phyloP scores from a whole-genome alignment of 2,888 invertebrate species.

The Epicampocera succincta region DNA sequence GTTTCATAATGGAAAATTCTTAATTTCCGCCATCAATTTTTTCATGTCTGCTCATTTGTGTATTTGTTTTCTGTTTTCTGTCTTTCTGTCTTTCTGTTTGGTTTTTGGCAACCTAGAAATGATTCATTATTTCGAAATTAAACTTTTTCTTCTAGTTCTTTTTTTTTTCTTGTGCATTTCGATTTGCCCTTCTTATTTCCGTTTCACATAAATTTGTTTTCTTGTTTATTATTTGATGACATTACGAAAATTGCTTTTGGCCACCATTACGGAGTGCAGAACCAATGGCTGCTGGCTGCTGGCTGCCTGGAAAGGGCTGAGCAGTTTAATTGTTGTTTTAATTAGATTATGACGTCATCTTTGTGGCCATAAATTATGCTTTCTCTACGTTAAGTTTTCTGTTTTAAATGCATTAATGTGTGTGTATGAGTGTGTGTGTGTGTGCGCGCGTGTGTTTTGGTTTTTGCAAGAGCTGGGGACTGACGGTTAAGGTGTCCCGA shows the following conservation, averaged over 20 bases:
- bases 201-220: conserved; percentile 63
- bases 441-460: not conserved
- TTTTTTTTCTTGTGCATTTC: conserved; percentile 42
- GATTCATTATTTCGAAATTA: conserved; percentile 1
- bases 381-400: conserved; percentile 13
- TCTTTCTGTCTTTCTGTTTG: not conserved
- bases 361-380: conserved; percentile 51
- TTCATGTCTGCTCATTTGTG: conserved; percentile 12
- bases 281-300: not conserved
- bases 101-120: conserved; percentile 56
- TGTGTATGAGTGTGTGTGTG: too few species aligned
- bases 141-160: conserved; percentile 1
- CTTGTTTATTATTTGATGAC: conserved; percentile 64
- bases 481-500: conserved; percentile 44
- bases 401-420: too few species aligned
- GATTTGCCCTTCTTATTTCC: conserved; percentile 62
- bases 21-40: conserved; percentile 65
- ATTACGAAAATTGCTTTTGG: conserved; percentile 59
- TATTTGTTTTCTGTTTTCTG: too few species aligned
- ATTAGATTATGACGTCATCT: conserved; percentile 71
- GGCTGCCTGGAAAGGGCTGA: conserved; percentile 6
- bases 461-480: not conserved
- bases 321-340: conserved; percentile 71
- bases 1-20: conserved; percentile 40
- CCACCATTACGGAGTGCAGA: conserved; percentile 19